Evolutionary conservation across 1,140 invertebrate species (phyloP).

Genomic region (Ceratoteleas bidentatus): DNA sequence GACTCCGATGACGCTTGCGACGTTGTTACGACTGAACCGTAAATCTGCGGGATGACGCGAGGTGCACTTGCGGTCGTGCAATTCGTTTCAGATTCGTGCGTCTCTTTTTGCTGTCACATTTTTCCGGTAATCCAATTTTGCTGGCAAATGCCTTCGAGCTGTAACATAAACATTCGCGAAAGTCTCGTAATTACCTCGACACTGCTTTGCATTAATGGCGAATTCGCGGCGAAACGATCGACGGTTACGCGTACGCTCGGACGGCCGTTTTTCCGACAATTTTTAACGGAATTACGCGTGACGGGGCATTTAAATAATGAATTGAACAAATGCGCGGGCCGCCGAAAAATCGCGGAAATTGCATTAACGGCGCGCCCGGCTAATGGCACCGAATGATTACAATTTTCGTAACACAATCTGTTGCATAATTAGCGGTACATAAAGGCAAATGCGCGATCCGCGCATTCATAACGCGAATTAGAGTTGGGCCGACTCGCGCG

Average conservation of each 20-base stretch:
- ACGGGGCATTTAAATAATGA: slow-evolving; percentile 38
- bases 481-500: background rate
- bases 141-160: no score
- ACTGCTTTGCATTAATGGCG: background rate
- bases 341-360: slow-evolving; percentile 44
- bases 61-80: no score
- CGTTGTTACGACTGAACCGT: no score
- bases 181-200: no score
- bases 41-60: no score
- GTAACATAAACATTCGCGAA: no score
- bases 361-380: slow-evolving; percentile 21
- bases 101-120: no score
- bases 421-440: slow-evolving; percentile 57
- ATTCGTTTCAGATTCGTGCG: no score
- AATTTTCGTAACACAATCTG: slow-evolving; percentile 60
- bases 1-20: no score
- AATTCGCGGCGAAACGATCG: background rate
- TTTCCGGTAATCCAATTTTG: no score
- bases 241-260: background rate
- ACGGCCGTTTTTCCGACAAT: slow-evolving; percentile 16
- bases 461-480: slow-evolving; percentile 51
- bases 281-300: slow-evolving; percentile 22
- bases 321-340: slow-evolving; percentile 26
- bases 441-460: slow-evolving; percentile 43
- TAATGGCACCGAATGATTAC: slow-evolving; percentile 51